Evolutionary conservation across 2,888 invertebrate genomes (phyloP).

Genomic region (Caenorhabditis panamensis): DNA sequence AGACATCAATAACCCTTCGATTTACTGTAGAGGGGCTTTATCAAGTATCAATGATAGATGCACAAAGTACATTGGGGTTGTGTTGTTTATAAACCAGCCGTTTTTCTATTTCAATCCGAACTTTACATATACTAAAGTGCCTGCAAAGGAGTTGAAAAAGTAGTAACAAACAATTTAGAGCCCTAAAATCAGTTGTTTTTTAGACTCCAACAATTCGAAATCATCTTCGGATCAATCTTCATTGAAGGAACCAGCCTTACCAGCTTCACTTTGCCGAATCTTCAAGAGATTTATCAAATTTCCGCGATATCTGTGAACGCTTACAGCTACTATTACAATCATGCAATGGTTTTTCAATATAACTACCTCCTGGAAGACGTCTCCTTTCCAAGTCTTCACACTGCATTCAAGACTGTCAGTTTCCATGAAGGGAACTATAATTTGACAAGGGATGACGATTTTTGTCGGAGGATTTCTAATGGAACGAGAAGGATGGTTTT

Average conservation of each 20-base stretch:
- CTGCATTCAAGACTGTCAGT: neutral
- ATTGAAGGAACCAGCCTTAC: constrained; percentile 26
- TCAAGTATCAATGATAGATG: constrained; percentile 25
- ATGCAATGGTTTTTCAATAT: constrained; percentile 6
- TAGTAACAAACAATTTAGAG: too few species aligned
- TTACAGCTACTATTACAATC: too few species aligned
- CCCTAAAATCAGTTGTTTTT: too few species aligned
- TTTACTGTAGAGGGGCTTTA: constrained; percentile 28
- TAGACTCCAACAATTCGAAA: constrained; percentile 40
- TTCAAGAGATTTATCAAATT: constrained; percentile 32
- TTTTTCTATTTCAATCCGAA: neutral
- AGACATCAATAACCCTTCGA: constrained; percentile 43
- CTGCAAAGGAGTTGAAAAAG: constrained; percentile 19
- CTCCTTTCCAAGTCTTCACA: constrained; percentile 21
- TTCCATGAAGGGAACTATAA: neutral
- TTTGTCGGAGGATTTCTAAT: constrained; percentile 17
- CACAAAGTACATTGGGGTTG: constrained; percentile 35
- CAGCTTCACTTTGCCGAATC: constrained; percentile 23
- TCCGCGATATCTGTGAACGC: too few species aligned
- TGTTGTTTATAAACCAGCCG: constrained; percentile 7
- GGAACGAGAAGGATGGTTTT: neutral
- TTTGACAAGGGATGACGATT: constrained; percentile 21
- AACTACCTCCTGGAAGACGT: constrained; percentile 25
- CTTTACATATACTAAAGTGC: constrained; percentile 24
- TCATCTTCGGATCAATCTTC: constrained; percentile 24